These are phyloP conservation scores for Agrotis segetum DNA, from an alignment of 2,888 invertebrate genomes.

Conservation along the genomic window DNA sequence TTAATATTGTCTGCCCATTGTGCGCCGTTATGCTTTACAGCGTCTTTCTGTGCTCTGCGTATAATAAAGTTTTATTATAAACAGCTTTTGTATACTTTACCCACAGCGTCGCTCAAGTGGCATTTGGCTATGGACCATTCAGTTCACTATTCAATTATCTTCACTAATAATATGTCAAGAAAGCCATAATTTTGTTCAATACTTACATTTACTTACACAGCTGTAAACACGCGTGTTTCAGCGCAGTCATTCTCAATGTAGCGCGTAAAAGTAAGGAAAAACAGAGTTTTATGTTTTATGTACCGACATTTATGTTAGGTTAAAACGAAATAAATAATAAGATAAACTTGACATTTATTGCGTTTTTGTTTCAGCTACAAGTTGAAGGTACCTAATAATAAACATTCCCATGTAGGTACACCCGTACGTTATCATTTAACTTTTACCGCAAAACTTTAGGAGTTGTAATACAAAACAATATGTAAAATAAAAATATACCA, in stretches of 20 bases:
- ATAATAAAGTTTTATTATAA: constrained; percentile 57
- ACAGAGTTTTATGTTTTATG: constrained; percentile 8
- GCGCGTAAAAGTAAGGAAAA: constrained; percentile 30
- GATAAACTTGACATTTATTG: constrained; percentile 53
- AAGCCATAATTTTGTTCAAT: constrained; percentile 18
- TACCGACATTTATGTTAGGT: constrained; percentile 42
- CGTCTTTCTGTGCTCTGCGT: constrained; percentile 34
- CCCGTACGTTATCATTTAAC: constrained; percentile 5
- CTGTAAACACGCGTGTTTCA: constrained; percentile 24
- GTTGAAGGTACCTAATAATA: constrained; percentile 19
- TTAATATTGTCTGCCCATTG: constrained; percentile 58
- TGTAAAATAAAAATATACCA: constrained; percentile 5
- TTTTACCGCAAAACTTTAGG: constrained; percentile 15
- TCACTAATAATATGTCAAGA: constrained; percentile 21
- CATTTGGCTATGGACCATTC: constrained; percentile 30
- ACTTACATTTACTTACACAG: constrained; percentile 24
- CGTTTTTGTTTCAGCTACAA: constrained; percentile 28
- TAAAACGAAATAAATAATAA: constrained; percentile 50
- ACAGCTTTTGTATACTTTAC: constrained; percentile 47
- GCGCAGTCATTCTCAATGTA: constrained; percentile 25
- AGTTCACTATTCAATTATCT: constrained; percentile 31
- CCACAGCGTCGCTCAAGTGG: constrained; percentile 39
- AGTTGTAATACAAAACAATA: constrained; percentile 11
- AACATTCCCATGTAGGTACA: constrained; percentile 27
- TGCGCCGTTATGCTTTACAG: constrained; percentile 46